Evolutionary conservation across 2,888 invertebrate species (phyloP), one percentile per base, ranked within the genome.

Genomic region (Acronicta aceris): DNA sequence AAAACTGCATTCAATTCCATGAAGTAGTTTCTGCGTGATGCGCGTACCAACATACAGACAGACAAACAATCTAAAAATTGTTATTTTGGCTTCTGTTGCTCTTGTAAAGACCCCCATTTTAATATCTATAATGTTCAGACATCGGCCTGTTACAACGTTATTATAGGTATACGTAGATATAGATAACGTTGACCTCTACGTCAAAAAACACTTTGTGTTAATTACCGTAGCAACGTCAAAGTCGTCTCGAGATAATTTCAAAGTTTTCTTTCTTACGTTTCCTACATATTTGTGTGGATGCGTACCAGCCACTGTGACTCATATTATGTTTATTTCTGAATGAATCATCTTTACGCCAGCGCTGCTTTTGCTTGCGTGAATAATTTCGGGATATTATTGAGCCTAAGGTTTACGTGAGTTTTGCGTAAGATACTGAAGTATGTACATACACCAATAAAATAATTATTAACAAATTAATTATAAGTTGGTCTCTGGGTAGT

Each of bases 241-340:
- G 58, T 54, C 62, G 42, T 52, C 54, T 54, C 54, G 45, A 43
- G 42, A 52, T 30, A 25, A 49, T 66, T 47, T 51, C 21, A 41
- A 33, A 62, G 51, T 52, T 52, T 67, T 55, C 61, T 61, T 61
- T 62, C 53, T 52, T 53, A 50, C 51, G 40, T 62, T 74, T 66
- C 72, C 70, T 67, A 79, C 65, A 74, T 66, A 67, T 70, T 73
- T 79, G 56, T 38, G 53, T 59, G 61, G 59, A 56, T 52, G 46
- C 66, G 67, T 55, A 73, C 47, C 66, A 66, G 69, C 62, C 59
- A 55, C 50, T 40, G 56, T 82, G 83, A 83, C 66, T 83, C 83
- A 83, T 56, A 63, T 59, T 33, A 65, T 83, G 76, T 83, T 83
- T 83, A 82, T 82, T 82, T 81, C 72, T 54, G 76, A 77, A 78